Conservation (phyloP, 2,797 vertebrate genomes). For the Helarctos malayanus region DNA sequence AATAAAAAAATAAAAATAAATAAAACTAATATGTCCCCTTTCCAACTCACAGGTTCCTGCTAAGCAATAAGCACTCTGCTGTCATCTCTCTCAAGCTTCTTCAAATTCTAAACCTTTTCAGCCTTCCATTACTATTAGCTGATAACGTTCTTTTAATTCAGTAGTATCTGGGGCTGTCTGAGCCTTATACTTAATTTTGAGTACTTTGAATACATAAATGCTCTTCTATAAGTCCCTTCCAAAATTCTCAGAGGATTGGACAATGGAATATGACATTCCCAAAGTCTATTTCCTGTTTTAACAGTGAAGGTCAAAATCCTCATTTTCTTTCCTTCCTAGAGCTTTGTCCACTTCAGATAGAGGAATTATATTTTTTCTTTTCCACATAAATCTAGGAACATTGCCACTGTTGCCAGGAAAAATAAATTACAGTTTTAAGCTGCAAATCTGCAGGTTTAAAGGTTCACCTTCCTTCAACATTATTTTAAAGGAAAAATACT, state of each 20-base stretch:
- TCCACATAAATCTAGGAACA: conserved; percentile 66
- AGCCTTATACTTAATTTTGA: conserved; percentile 49
- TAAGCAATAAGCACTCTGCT: background rate
- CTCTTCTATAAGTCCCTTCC: conserved; percentile 53
- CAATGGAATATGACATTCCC: background rate
- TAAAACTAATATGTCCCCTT: background rate
- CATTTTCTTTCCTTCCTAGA: conserved; percentile 21
- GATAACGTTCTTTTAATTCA: conserved; percentile 36
- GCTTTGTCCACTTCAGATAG: conserved; percentile 69
- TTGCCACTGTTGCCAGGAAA: conserved; percentile 68
- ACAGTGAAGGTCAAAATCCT: conserved; percentile 64
- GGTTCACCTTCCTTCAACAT: conserved; percentile 66
- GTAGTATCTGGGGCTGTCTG: background rate
- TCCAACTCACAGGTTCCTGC: background rate
- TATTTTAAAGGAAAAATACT: conserved; percentile 77
- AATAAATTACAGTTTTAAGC: conserved; percentile 80
- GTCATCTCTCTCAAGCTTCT: background rate
- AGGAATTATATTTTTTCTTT: conserved; percentile 71
- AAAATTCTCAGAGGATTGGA: conserved; percentile 48
- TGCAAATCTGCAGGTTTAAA: conserved; percentile 73
- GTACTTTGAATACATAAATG: conserved; percentile 63
- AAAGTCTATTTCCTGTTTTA: conserved; percentile 63
- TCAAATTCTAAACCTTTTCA: conserved; percentile 9
- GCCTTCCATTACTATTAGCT: background rate
- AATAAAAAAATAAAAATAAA: too few species aligned